Evolutionary conservation across 2,797 vertebrate species (phyloP), one percentile per base, ranked within the genome.

Genomic region (Betta splendens): DNA sequence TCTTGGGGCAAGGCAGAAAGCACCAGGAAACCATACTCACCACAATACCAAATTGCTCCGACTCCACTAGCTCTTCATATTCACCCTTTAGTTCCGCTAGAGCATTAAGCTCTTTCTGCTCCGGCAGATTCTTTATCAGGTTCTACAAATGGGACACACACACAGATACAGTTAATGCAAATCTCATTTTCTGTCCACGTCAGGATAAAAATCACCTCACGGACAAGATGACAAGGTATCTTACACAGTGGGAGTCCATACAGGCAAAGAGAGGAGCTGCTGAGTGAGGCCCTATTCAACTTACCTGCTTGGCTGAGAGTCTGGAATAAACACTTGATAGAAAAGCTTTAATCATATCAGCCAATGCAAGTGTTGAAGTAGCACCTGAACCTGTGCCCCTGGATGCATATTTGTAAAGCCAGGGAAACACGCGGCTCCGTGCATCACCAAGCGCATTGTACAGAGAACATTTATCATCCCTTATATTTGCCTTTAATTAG

Each of bases 41-140:
- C 94, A 98, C 95, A 79, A 98, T 94, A 87, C 94, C 95, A 91
- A 98, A 98, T 38, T 98, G 97, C 77, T 99, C 97, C 1, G 97
- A 92, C 68, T 98, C 97, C 61, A 95, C 94, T 6, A 99, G 94
- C 80, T 98, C 95, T 15, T 96, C 91, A 51, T 98, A 98, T 75
- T 99, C 97, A 59, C 87, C 89, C 89, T 94, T 96, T 71, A 98
- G 89, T 85, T 97, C 93, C 0, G 95, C 94, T 78, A 98, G 92
- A 62, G 93, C 89, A 81, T 79, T 94, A 78, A 99, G 93, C 65
- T 96, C 92, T 68, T 96, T 97, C 90, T 96, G 96, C 76, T 98
- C 96, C 31, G 96, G 97, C 60, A 99, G 94, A 87, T 98, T 94
- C 89, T 98, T 99, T 84, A 98, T 92, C 79, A 99, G 92, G 84